Evolutionary conservation across 2,888 invertebrate genomes (phyloP), one percentile per base, ranked within the genome.

Genomic region (Digitonthophagus gazella): DNA sequence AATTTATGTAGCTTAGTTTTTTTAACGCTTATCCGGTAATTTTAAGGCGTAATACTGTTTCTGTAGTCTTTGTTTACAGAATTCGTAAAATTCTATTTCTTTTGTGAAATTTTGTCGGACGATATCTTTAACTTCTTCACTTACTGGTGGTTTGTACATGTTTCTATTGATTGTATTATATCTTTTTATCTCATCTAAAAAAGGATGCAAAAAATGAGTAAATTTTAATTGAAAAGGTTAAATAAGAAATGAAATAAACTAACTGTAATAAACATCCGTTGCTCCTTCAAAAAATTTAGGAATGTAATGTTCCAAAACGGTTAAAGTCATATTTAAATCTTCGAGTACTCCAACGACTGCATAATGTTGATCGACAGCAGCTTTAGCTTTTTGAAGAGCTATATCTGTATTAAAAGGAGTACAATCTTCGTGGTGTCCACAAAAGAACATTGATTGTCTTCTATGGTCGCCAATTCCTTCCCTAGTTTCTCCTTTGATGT

Each of bases 31-130:
- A 15, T 68, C 70, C 2, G 67, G 68, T 68, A 91, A 85, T 78
- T 90, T 86, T 0, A 93, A 84, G 0, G 94, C 94, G 69, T 90
- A 83, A 71, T 92, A 87, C 78, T 96, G 95, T 80, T 90, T 87
- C 78, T 95, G 91, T 15, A 96, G 85, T 77, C 95, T 85, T 79
- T 95, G 95, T 75, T 90, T 90, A 80, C 95, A 95, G 81, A 95
- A 96, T 78, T 95, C 92, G 81, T 95, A 96, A 83, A 96, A 95
- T 78, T 96, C 95, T 8, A 95, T 93, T 84, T 96, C 96, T 68
- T 91, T 87, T 0, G 95, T 95, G 80, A 96, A 95, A 83, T 96
- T 95, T 55, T 87, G 88, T 73, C 94, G 86, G 3, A 96, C 93
- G 66, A 95, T 89, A 64, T 94, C 90, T 80, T 95, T 95, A 1